These are phyloP conservation scores for Pandemis heparana DNA, from an alignment of 2,888 invertebrate genomes.

Conservation along the genomic window DNA sequence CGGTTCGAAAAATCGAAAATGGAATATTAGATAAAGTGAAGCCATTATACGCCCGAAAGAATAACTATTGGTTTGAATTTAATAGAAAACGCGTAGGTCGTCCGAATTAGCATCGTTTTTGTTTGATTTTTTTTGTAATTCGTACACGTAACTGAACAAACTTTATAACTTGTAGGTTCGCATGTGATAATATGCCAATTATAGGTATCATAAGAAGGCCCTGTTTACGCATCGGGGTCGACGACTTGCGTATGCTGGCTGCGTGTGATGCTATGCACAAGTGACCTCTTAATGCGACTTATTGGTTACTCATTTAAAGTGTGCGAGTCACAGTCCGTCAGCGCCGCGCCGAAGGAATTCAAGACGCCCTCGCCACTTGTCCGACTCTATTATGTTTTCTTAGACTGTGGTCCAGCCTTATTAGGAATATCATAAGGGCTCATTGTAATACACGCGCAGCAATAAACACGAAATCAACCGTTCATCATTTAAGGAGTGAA, in stretches of 20 bases:
- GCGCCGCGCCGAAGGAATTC: slow-evolving; percentile 44
- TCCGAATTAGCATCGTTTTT: slow-evolving; percentile 27
- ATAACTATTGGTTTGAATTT: slow-evolving; percentile 66
- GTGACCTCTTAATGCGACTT: slow-evolving; percentile 82
- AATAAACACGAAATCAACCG: slow-evolving; percentile 56
- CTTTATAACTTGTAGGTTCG: neutral
- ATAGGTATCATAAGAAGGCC: slow-evolving; percentile 63
- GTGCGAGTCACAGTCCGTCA: slow-evolving; percentile 64
- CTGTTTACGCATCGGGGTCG: slow-evolving; percentile 77
- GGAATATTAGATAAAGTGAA: slow-evolving; percentile 80
- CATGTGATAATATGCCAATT: slow-evolving; percentile 50
- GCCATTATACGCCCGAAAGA: slow-evolving; percentile 81
- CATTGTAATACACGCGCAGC: slow-evolving; percentile 54
- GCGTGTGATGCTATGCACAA: slow-evolving; percentile 76
- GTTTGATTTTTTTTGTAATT: neutral
- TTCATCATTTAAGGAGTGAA: slow-evolving; percentile 53
- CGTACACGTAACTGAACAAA: neutral
- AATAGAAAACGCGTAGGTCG: slow-evolving; percentile 36
- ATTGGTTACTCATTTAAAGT: slow-evolving; percentile 81
- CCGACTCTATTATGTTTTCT: slow-evolving; percentile 43
- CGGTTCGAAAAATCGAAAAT: slow-evolving; percentile 84
- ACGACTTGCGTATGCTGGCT: slow-evolving; percentile 75
- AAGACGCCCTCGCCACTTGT: slow-evolving; percentile 43
- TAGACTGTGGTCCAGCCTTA: slow-evolving; percentile 51
- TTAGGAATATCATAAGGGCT: slow-evolving; percentile 56